Evolutionary conservation across 2,888 invertebrate species (phyloP).

Genomic region (Cylindroiulus punctatus): DNA sequence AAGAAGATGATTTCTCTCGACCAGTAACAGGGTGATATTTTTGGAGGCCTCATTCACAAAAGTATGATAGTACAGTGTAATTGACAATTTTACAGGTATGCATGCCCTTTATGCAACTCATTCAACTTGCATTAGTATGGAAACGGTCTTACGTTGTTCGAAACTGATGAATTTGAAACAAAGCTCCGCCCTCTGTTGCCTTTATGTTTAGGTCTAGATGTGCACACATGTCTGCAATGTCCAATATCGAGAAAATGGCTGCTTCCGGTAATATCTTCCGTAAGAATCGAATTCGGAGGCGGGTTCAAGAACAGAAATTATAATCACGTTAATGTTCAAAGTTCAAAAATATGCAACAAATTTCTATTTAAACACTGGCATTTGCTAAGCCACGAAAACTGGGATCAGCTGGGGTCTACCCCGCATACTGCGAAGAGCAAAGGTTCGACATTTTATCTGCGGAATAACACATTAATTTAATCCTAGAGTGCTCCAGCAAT

Average conservation of each 20-base stretch:
- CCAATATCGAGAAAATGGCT: slow-evolving; percentile 48
- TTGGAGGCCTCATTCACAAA: no score
- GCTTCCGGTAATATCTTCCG: slow-evolving; percentile 43
- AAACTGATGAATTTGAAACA: slow-evolving; percentile 1
- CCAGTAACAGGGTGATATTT: neutral
- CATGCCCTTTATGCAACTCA: no score
- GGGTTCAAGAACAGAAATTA: neutral
- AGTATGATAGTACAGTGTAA: no score
- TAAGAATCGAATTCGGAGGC: neutral
- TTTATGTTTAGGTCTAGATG: slow-evolving; percentile 9
- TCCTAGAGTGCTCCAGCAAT: neutral
- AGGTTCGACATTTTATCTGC: neutral
- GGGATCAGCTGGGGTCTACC: neutral
- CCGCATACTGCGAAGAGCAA: neutral
- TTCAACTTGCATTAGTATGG: neutral
- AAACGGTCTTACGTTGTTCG: neutral
- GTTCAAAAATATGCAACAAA: neutral
- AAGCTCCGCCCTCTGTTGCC: slow-evolving; percentile 13
- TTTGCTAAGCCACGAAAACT: neutral
- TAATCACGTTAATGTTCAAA: neutral
- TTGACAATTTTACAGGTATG: no score
- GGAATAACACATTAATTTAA: slow-evolving; percentile 22
- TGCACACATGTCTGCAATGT: slow-evolving; percentile 10
- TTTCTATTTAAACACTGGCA: neutral
- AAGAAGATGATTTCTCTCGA: neutral